A percentile compares a stretch with the other conserved stretches of the same genome.
These are phyloP conservation scores for Carcina quercana DNA, from an alignment of 2,888 invertebrate species.

Conservation along the genomic window DNA sequence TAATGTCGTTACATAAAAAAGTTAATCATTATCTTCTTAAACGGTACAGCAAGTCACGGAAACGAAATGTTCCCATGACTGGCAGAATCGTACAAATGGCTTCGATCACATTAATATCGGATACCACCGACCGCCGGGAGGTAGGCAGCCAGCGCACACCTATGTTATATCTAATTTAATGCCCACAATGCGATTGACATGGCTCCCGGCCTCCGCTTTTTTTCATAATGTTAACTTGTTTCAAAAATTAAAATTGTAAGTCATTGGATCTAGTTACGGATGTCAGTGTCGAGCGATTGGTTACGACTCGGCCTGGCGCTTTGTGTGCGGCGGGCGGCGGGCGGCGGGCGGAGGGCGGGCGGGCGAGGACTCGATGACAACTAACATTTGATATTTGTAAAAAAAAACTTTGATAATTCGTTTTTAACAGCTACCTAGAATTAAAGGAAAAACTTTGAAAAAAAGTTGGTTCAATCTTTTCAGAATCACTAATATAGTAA, in stretches of 20 bases:
- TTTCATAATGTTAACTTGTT: slow-evolving; percentile 49
- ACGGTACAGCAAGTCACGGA: slow-evolving; percentile 11
- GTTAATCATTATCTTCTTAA: slow-evolving; percentile 5
- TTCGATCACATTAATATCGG: slow-evolving; percentile 55
- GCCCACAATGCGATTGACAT: slow-evolving; percentile 64
- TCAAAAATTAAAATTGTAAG: slow-evolving; percentile 33
- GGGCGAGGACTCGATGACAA: no score
- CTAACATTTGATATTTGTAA: no score
- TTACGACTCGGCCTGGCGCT: slow-evolving; percentile 20
- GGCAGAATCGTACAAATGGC: slow-evolving; percentile 57
- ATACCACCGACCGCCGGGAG: slow-evolving; percentile 31
- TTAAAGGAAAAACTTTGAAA: no score
- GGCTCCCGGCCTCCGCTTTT: slow-evolving; percentile 51
- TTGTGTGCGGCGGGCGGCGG: no score
- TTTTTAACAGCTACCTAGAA: no score
- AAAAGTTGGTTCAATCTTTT: no score
- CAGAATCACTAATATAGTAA: no score
- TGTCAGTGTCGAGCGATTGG: slow-evolving; percentile 35
- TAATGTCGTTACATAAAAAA: neutral
- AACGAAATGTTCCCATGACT: slow-evolving; percentile 37
- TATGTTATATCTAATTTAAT: slow-evolving; percentile 65
- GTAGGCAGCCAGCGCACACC: slow-evolving; percentile 42
- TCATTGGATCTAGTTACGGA: slow-evolving; percentile 30
- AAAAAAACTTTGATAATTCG: no score
- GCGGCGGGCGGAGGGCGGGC: no score